Conservation (phyloP, 2,113 vertebrate species). For the Trochalopteron elliotii region DNA sequence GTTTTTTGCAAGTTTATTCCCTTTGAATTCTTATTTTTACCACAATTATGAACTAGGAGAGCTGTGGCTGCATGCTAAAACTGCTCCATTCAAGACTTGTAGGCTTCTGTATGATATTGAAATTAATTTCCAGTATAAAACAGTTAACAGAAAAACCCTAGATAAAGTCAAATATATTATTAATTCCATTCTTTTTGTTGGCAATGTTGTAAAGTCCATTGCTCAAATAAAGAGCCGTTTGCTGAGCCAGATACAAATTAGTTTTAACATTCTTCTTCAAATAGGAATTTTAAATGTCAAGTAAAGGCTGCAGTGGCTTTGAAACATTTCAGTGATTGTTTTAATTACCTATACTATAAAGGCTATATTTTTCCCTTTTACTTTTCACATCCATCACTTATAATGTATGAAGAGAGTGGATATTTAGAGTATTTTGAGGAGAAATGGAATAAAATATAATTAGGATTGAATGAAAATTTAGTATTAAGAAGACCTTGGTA, state of each 20-base stretch:
- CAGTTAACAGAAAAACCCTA: conserved; percentile 43
- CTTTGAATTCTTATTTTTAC: conserved; percentile 4
- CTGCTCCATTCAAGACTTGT: not conserved
- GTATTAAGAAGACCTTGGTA: not conserved
- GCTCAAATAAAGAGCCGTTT: conserved; percentile 36
- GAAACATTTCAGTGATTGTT: conserved; percentile 44
- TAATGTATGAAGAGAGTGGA: not conserved
- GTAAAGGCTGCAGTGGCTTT: conserved; percentile 52
- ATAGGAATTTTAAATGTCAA: conserved; percentile 58
- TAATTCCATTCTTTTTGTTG: conserved; percentile 58
- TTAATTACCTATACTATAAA: conserved; percentile 35
- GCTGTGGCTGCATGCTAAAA: not conserved
- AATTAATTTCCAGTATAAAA: conserved; percentile 53
- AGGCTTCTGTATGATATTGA: conserved; percentile 1
- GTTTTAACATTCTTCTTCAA: conserved; percentile 58
- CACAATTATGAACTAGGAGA: not conserved
- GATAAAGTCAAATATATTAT: conserved; percentile 52
- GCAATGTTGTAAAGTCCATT: conserved; percentile 27
- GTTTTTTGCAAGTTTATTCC: conserved; percentile 2
- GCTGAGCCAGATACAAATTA: conserved; percentile 38
- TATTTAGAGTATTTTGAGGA: not conserved
- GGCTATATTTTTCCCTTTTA: not conserved
- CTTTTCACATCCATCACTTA: not conserved
- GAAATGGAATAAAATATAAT: not conserved
- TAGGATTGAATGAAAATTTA: not conserved